Percentiles rank a stretch among this genome's conserved stretches.
Conservation (phyloP, 2,113 vertebrate species). For the Paralichthys olivaceus region DNA sequence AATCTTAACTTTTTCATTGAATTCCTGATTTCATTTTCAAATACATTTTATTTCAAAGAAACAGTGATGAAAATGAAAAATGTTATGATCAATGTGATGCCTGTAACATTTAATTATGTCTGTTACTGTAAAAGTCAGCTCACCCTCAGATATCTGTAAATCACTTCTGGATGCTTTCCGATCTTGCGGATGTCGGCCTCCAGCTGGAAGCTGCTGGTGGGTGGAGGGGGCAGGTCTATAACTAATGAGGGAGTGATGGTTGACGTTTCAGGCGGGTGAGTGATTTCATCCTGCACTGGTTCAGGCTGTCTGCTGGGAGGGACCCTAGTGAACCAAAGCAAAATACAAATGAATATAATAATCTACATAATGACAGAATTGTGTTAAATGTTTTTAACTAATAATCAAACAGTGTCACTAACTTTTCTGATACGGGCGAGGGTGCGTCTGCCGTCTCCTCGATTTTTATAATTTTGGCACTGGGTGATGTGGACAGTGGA, state of each 20-base stretch:
- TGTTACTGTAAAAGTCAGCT: background rate
- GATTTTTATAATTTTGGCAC: constrained; percentile 92
- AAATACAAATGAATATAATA: background rate
- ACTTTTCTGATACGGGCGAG: constrained; percentile 71
- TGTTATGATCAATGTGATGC: no score
- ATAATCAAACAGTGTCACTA: background rate
- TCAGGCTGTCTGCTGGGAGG: background rate
- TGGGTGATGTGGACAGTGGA: constrained; percentile 76
- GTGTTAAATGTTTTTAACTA: background rate
- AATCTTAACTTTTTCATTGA: background rate
- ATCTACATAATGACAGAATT: background rate
- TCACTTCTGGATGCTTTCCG: constrained; percentile 81
- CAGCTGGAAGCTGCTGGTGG: constrained; percentile 92
- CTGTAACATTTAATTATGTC: no score
- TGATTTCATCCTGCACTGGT: background rate
- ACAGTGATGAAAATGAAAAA: no score
- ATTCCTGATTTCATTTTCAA: background rate
- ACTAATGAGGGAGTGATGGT: background rate
- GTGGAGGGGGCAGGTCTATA: constrained; percentile 81
- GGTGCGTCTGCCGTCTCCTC: constrained; percentile 83
- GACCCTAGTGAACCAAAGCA: constrained; percentile 31
- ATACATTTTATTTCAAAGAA: background rate
- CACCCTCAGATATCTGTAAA: constrained; percentile 93
- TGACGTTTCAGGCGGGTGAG: background rate
- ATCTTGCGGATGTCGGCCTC: constrained; percentile 92